phyloP scores from a whole-genome alignment of 2,797 vertebrate species.

The Petrocephalus sullivani region DNA sequence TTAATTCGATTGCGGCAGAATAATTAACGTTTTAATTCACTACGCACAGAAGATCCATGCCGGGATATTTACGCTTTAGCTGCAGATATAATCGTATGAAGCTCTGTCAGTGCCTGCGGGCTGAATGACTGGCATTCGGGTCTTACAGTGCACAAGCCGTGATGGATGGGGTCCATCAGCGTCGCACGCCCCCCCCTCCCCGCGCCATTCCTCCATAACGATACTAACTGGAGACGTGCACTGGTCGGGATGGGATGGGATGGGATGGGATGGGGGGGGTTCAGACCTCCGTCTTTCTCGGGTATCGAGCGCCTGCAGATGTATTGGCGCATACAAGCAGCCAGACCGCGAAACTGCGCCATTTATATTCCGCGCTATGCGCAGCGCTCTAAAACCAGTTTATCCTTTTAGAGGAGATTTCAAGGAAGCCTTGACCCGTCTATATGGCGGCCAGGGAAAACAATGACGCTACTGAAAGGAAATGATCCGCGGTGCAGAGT shows the following conservation, averaged over 20 bases:
- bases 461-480: neutral
- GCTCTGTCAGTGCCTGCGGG: neutral
- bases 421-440: neutral
- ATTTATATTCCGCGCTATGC: neutral
- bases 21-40: neutral
- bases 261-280: neutral
- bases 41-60: neutral
- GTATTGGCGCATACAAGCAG: neutral
- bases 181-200: neutral
- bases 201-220: neutral
- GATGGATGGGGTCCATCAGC: neutral
- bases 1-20: neutral
- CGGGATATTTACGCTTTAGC: neutral
- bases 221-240: neutral
- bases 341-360: neutral
- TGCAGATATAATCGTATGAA: neutral
- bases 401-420: neutral
- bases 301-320: neutral
- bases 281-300: neutral
- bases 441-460: neutral
- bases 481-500: neutral
- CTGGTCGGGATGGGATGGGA: neutral
- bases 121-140: neutral
- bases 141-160: neutral
- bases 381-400: neutral